phyloP scores from a whole-genome alignment of 2,888 invertebrate genomes.

The Andrena flavipes region DNA sequence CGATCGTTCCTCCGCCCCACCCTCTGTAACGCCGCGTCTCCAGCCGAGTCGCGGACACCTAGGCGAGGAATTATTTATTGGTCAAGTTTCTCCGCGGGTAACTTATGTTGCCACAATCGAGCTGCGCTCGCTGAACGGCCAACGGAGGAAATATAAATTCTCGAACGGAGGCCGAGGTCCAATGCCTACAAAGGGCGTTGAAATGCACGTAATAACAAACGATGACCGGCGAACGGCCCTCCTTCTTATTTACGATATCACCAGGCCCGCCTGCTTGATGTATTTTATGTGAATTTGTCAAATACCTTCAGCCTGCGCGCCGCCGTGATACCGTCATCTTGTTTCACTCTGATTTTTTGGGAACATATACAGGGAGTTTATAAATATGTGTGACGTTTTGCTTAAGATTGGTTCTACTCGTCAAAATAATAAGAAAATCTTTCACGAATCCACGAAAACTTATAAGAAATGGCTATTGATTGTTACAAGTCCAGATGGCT shows the following conservation, averaged over 20 bases:
- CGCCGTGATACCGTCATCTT: background rate
- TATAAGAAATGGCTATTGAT: too few species aligned
- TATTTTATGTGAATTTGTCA: conserved; percentile 9
- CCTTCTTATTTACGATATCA: conserved; percentile 36
- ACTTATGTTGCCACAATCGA: conserved; percentile 69
- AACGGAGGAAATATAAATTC: conserved; percentile 53
- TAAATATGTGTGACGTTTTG: too few species aligned
- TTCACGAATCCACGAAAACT: too few species aligned
- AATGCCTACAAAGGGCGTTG: conserved; percentile 45
- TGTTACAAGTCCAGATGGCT: too few species aligned
- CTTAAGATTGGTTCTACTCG: too few species aligned
- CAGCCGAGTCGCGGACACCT: conserved; percentile 57
- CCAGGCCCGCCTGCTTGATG: background rate
- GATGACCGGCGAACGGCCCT: background rate
- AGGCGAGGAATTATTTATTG: conserved; percentile 74
- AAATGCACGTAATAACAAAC: conserved; percentile 44
- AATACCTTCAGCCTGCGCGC: background rate
- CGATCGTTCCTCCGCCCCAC: conserved; percentile 47
- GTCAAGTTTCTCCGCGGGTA: conserved; percentile 70
- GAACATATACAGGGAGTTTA: too few species aligned
- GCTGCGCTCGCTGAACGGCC: conserved; percentile 43
- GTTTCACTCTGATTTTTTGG: too few species aligned
- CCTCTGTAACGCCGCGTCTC: conserved; percentile 37
- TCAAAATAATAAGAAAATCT: too few species aligned
- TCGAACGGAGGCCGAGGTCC: conserved; percentile 17